phyloP scores from a whole-genome alignment of 2,113 vertebrate genomes.

The Catharus bicknelli region DNA sequence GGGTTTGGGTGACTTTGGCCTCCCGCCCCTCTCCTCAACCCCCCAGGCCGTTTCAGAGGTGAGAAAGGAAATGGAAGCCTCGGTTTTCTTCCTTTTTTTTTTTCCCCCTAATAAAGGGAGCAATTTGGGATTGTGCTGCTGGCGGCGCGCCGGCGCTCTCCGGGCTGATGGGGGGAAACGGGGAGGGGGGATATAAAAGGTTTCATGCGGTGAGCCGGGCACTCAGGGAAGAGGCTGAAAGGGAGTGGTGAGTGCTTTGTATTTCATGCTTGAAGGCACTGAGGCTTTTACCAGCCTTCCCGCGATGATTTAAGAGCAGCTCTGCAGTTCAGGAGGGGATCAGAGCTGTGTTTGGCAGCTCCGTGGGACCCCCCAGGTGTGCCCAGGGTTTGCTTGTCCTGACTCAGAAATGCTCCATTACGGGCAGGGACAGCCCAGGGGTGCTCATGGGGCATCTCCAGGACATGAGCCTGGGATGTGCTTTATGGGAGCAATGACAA shows the following conservation, averaged over 20 bases:
- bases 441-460: not conserved
- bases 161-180: not conserved
- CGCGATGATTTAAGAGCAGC: constrained; percentile 29
- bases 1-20: not conserved
- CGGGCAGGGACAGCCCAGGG: not conserved
- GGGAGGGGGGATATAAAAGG: constrained; percentile 51
- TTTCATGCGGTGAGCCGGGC: constrained; percentile 52
- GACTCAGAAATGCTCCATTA: not conserved
- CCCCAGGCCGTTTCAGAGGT: not conserved
- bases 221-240: constrained; percentile 59
- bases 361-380: not conserved
- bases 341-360: not conserved
- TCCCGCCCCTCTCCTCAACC: not conserved
- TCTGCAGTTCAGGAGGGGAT: constrained; percentile 4
- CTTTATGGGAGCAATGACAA: not conserved
- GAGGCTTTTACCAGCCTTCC: constrained; percentile 57
- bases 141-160: not conserved
- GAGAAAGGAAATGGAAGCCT: not conserved
- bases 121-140: constrained; percentile 1
- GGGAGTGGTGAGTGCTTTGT: constrained; percentile 59
- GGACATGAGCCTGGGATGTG: not conserved
- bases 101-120: not conserved
- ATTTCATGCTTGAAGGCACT: constrained; percentile 61
- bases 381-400: not conserved
- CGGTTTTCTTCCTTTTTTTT: not conserved